phyloP scores from a whole-genome alignment of 2,797 vertebrate genomes.

The Pterois miles region DNA sequence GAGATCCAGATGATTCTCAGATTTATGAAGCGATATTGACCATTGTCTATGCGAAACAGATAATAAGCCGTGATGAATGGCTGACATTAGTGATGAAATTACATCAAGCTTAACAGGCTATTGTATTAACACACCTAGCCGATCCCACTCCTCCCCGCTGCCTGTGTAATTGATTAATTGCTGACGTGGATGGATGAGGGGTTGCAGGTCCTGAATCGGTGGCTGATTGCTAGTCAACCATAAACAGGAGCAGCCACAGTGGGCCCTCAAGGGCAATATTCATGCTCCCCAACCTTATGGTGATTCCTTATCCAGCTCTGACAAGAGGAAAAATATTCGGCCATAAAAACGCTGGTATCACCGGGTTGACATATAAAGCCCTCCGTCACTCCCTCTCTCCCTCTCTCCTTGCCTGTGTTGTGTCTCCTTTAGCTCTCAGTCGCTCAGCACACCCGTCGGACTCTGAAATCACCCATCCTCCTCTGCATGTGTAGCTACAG shows the following conservation, averaged over 20 bases:
- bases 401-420: slow-evolving; percentile 22
- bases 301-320: slow-evolving; percentile 79
- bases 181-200: slow-evolving; percentile 80
- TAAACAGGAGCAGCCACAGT: slow-evolving; percentile 78
- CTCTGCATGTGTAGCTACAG: slow-evolving; percentile 61
- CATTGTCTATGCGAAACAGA: slow-evolving; percentile 74
- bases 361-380: slow-evolving; percentile 77
- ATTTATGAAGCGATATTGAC: slow-evolving; percentile 81
- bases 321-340: slow-evolving; percentile 79
- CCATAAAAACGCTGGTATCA: slow-evolving; percentile 80
- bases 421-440: slow-evolving; percentile 59
- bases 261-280: slow-evolving; percentile 80
- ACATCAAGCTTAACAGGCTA: slow-evolving; percentile 79
- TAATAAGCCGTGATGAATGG: slow-evolving; percentile 81
- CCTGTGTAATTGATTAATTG: slow-evolving; percentile 83
- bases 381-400: slow-evolving; percentile 65
- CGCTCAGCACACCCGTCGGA: slow-evolving; percentile 77
- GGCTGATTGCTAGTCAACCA: slow-evolving; percentile 83
- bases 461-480: slow-evolving; percentile 77
- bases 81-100: slow-evolving; percentile 81
- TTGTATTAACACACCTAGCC: slow-evolving; percentile 80
- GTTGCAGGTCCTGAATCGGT: slow-evolving; percentile 75
- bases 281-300: slow-evolving; percentile 79
- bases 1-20: slow-evolving; percentile 62
- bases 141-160: slow-evolving; percentile 62